phyloP scores from a whole-genome alignment of 2,797 vertebrate genomes.

The Balearica regulorum region DNA sequence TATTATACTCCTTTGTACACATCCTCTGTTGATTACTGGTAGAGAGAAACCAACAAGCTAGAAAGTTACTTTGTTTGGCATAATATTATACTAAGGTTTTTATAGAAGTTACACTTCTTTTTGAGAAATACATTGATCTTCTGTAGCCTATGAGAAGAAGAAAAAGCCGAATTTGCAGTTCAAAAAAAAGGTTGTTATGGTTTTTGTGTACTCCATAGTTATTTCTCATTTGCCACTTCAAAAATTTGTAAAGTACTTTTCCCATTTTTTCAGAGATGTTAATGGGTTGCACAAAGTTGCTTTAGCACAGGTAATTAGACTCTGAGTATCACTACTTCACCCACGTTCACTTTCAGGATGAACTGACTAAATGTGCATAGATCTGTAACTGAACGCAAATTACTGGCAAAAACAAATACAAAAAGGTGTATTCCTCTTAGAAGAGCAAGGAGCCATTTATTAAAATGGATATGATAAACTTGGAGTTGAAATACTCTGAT shows the following conservation, averaged over 20 bases:
- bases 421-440: background rate
- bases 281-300: background rate
- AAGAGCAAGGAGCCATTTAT: background rate
- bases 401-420: background rate
- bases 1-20: accelerated
- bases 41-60: background rate
- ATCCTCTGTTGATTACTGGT: background rate
- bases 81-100: background rate
- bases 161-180: background rate
- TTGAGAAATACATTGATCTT: background rate
- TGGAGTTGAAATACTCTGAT: background rate
- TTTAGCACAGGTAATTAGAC: background rate
- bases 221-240: background rate
- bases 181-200: accelerated
- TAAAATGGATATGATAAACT: background rate
- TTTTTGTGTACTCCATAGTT: accelerated
- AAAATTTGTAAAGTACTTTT: background rate
- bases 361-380: background rate
- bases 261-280: background rate
- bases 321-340: background rate
- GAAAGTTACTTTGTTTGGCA: background rate
- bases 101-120: background rate
- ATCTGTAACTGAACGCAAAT: background rate
- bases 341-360: background rate
- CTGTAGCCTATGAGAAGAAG: background rate